Percentiles rank a stretch among this genome's conserved stretches.
These are phyloP conservation scores for Desmophyllum pertusum DNA, from an alignment of 92 coral and sea anemone genomes.

Conservation along the genomic window DNA sequence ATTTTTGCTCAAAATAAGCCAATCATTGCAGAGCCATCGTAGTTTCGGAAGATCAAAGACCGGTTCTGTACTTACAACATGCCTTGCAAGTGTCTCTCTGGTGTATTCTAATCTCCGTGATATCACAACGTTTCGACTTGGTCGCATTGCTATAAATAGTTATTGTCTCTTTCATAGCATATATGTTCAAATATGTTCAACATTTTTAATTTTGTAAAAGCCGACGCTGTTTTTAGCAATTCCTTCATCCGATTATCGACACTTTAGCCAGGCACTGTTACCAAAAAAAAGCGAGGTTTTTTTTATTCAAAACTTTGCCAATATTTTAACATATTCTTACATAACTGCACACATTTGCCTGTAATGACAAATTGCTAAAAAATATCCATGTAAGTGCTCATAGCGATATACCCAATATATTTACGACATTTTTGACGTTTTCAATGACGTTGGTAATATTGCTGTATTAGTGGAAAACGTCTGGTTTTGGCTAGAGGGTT, in stretches of 20 bases:
- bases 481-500: not conserved
- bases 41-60: not conserved
- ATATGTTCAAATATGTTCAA: not conserved
- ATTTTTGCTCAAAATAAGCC: not conserved
- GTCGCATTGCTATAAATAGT: no score
- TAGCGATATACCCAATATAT: not conserved
- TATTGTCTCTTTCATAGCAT: no score
- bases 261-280: no score
- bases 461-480: not conserved
- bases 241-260: not conserved
- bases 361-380: not conserved
- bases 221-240: not conserved
- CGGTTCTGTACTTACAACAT: not conserved
- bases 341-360: conserved; percentile 1
- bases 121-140: not conserved
- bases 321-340: not conserved
- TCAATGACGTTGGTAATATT: conserved; percentile 18
- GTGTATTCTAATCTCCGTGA: not conserved
- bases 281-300: not conserved
- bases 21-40: not conserved
- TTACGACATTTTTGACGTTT: conserved; percentile 14
- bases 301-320: not conserved
- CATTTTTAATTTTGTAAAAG: not conserved
- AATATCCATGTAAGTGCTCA: not conserved
- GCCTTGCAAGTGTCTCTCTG: not conserved